Evolutionary conservation across 92 coral and sea anemone genomes (phyloP).

Genomic region (Siderastrea radians): DNA sequence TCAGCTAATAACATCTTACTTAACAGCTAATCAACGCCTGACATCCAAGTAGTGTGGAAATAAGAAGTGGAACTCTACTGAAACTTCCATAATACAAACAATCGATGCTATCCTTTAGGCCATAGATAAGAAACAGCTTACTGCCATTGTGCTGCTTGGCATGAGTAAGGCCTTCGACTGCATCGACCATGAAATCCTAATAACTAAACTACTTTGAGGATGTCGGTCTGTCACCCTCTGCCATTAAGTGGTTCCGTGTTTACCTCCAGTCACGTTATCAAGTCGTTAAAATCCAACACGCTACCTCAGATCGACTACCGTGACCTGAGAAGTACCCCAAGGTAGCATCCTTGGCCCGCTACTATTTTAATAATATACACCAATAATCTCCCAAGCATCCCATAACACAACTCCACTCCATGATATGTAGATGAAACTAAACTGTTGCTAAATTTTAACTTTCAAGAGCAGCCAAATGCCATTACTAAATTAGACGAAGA

Average conservation of each 20-base stretch:
- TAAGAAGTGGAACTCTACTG: constrained; percentile 32
- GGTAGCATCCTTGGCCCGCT: constrained; percentile 48
- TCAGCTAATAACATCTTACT: constrained; percentile 10
- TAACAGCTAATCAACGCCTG: neutral
- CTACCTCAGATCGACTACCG: constrained; percentile 41
- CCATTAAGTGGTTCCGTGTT: constrained; percentile 67
- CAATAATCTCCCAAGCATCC: constrained; percentile 46
- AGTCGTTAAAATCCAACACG: constrained; percentile 45
- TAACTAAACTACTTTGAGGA: constrained; percentile 44
- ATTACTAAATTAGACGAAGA: constrained; percentile 31
- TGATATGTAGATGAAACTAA: constrained; percentile 66
- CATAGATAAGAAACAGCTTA: constrained; percentile 37
- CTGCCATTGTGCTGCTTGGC: constrained; percentile 50
- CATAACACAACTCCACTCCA: constrained; percentile 31
- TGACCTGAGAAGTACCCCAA: neutral
- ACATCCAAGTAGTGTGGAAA: constrained; percentile 29
- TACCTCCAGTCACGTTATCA: constrained; percentile 53
- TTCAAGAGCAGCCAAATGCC: constrained; percentile 30
- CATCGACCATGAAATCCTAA: constrained; percentile 52
- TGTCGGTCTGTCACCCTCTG: constrained; percentile 48
- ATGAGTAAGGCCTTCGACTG: constrained; percentile 69
- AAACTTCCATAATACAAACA: constrained; percentile 24
- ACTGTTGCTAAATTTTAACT: constrained; percentile 29
- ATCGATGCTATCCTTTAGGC: constrained; percentile 32
- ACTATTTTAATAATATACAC: constrained; percentile 26